These are phyloP conservation scores for Hydroisotoma schaefferi DNA, from an alignment of 2,888 invertebrate genomes.

Conservation along the genomic window DNA sequence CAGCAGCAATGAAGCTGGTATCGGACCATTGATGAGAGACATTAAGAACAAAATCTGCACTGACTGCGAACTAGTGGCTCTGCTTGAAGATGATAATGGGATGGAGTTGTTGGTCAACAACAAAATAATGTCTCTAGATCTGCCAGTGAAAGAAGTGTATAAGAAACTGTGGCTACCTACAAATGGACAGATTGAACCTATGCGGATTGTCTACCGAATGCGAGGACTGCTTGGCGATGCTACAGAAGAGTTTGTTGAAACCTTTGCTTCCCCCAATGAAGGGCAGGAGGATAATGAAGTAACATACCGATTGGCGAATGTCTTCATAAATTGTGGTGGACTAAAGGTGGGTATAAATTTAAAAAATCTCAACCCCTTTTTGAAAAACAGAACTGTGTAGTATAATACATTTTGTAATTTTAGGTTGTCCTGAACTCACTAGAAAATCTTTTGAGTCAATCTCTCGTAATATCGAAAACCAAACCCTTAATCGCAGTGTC, in stretches of 20 bases:
- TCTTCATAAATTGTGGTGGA: conserved; percentile 74
- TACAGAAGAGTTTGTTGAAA: conserved; percentile 97
- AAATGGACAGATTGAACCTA: conserved; percentile 82
- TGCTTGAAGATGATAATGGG: conserved; percentile 96
- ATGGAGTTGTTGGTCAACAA: conserved; percentile 97
- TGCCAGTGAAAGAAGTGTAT: conserved; percentile 89
- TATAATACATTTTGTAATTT: background rate
- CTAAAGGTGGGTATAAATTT: conserved; percentile 56
- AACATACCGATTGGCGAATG: conserved; percentile 84
- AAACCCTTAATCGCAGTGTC: conserved; percentile 83
- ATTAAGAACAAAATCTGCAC: conserved; percentile 98
- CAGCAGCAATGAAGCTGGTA: conserved; percentile 84
- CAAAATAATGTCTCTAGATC: conserved; percentile 94
- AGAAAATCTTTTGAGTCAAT: conserved; percentile 57
- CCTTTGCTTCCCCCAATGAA: conserved; percentile 76
- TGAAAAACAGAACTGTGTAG: too few relatives aligned
- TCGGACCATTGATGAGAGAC: conserved; percentile 96
- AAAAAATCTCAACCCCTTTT: conserved; percentile 5
- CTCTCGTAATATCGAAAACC: conserved; percentile 78
- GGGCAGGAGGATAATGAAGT: conserved; percentile 92
- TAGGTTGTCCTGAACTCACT: conserved; percentile 71
- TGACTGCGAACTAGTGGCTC: conserved; percentile 96
- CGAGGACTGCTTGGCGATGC: conserved; percentile 95
- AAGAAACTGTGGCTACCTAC: conserved; percentile 75
- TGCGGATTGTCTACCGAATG: conserved; percentile 98